Evolutionary conservation across 2,888 invertebrate species (phyloP).

Genomic region (Metacarcinus magister): DNA sequence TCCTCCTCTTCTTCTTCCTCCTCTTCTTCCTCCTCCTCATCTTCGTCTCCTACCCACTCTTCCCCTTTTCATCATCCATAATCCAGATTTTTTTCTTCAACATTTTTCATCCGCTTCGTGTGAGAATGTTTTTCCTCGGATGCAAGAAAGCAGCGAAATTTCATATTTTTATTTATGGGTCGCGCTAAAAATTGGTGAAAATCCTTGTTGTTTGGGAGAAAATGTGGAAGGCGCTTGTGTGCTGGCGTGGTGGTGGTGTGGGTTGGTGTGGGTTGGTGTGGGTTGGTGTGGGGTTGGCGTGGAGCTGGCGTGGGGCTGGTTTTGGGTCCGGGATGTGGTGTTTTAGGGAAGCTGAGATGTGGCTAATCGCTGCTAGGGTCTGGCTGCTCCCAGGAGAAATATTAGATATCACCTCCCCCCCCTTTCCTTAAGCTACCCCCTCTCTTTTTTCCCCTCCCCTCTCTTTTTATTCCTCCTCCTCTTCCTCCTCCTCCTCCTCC

Average conservation of each 20-base stretch:
- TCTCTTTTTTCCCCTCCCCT: neutral
- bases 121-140: neutral
- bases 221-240: neutral
- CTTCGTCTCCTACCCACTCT: neutral
- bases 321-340: neutral
- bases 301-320: neutral
- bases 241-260: neutral
- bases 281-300: neutral
- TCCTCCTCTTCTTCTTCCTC: neutral
- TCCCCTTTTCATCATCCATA: neutral
- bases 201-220: neutral
- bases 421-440: neutral
- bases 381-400: neutral
- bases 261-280: neutral
- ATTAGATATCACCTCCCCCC: neutral
- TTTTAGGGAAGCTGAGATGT: neutral
- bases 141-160: constrained; percentile 21
- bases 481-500: neutral
- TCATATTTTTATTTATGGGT: neutral
- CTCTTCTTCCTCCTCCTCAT: neutral
- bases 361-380: neutral
- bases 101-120: constrained; percentile 11
- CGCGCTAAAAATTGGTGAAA: neutral
- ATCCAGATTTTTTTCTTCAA: neutral
- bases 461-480: neutral